Base-by-base conservation (phyloP, 2,797 vertebrate genomes). In the Eupleurogrammus muticus region DNA sequence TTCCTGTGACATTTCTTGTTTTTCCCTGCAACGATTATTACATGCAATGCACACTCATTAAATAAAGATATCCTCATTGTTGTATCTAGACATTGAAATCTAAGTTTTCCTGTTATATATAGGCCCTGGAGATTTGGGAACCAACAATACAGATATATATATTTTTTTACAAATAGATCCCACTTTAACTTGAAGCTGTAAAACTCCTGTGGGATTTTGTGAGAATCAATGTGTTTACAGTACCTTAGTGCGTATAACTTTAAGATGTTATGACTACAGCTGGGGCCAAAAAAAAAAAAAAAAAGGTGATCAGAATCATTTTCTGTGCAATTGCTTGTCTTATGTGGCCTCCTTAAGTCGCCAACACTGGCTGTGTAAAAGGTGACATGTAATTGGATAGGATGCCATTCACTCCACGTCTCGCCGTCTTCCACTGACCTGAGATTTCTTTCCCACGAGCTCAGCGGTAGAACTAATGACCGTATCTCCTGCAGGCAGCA, bases 331-430 rank as follows among this genome's bases (percentile, higher is more conserved):
- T 87, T 88, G 82, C 83, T 85, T 83, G 87, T 88, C 88, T 91
- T 80, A 66, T 82, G 85, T 85, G 87, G 87, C 86, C 84, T 80
- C 80, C 86, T 91, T 44, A 75, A 85, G 82, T 85, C 84, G 61
- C 84, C 44, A 81, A 79, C 79, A 52, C 71, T 71, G 77, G 68
- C 77, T 73, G 58, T 81, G 77, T 68, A 40, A 77, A n/a, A 90
- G 85, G 83, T 88, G 87, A 91, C 84, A 82, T 73, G 83, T 94
- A 95, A 94, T 93, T 94, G 91, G 86, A 84, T 80, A 64, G 89
- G 81, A 88, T 90, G 87, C 84, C 87, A 89, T 81, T 92, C 85
- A 91, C 81, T 87, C 75, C 73, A 77, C 70, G 83, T 79, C 79
- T 84, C 86, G 66, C 81, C 73, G 68, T 79, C 84, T 79, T 77